These are phyloP conservation scores for Centrocercus urophasianus DNA, from an alignment of 2,113 vertebrate species.

Conservation along the genomic window DNA sequence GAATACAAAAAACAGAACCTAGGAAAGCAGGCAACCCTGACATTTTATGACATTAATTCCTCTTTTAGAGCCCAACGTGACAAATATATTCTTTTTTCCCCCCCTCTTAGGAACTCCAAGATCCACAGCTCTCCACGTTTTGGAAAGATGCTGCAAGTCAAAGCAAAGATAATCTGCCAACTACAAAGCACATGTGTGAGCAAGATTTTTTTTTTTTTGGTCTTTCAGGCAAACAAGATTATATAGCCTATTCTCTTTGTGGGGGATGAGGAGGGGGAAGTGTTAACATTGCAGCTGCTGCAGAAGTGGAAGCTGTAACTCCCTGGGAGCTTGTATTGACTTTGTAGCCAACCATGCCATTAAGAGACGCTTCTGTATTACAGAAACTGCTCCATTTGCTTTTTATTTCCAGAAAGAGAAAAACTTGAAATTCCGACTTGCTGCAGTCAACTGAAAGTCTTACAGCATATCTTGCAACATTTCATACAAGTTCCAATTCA, in stretches of 20 bases:
- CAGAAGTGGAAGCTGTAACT: neutral
- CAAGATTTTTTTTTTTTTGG: neutral
- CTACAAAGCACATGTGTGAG: neutral
- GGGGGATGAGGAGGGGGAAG: neutral
- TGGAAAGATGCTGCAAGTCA: neutral
- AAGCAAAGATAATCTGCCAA: constrained; percentile 17
- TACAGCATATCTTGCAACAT: neutral
- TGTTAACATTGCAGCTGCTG: neutral
- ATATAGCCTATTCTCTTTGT: neutral
- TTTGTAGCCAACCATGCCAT: neutral
- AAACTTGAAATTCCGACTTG: neutral
- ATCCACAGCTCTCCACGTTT: neutral
- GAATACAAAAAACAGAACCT: neutral
- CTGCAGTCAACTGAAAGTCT: neutral
- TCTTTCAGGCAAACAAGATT: constrained; percentile 32
- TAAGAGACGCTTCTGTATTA: neutral
- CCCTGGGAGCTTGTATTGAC: neutral
- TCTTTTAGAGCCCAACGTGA: neutral
- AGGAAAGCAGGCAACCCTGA: neutral
- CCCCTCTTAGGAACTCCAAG: neutral
- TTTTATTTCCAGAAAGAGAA: neutral
- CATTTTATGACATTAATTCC: neutral
- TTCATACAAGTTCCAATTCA: neutral
- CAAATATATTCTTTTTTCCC: neutral
- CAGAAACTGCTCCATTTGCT: neutral